phyloP scores from a whole-genome alignment of 2,888 invertebrate genomes.

The Drosophila setosimentum region DNA sequence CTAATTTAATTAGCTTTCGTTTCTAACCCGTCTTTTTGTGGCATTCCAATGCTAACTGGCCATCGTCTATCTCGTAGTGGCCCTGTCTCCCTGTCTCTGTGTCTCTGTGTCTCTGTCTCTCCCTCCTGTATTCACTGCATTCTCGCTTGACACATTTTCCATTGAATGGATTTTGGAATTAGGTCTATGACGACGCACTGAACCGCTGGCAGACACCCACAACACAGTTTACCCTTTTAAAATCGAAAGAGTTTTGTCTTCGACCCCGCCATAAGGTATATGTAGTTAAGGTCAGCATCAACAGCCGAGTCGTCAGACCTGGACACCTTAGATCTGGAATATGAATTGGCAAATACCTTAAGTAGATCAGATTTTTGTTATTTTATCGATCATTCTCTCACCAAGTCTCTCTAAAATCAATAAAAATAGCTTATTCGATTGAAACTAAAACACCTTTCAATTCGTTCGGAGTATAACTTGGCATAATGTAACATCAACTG shows the following conservation, averaged over 20 bases:
- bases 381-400: neutral
- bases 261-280: neutral
- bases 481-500: neutral
- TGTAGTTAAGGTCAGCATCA: neutral
- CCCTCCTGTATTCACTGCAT: neutral
- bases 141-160: constrained; percentile 61
- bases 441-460: neutral
- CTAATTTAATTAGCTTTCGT: constrained; percentile 54
- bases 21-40: constrained; percentile 30
- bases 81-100: constrained; percentile 16
- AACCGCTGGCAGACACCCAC: neutral
- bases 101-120: constrained; percentile 14
- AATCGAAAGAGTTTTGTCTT: constrained; percentile 15
- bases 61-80: constrained; percentile 24
- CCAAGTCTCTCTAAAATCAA: neutral
- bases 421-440: neutral
- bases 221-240: constrained; percentile 8
- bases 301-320: neutral
- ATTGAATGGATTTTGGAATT: constrained; percentile 55
- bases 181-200: constrained; percentile 65
- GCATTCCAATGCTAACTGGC: constrained; percentile 50
- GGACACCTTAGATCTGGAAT: neutral
- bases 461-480: no score
- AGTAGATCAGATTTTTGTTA: neutral
- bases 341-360: neutral